Conservation (phyloP, 2,113 vertebrate genomes). For the Poecilia latipinna region DNA sequence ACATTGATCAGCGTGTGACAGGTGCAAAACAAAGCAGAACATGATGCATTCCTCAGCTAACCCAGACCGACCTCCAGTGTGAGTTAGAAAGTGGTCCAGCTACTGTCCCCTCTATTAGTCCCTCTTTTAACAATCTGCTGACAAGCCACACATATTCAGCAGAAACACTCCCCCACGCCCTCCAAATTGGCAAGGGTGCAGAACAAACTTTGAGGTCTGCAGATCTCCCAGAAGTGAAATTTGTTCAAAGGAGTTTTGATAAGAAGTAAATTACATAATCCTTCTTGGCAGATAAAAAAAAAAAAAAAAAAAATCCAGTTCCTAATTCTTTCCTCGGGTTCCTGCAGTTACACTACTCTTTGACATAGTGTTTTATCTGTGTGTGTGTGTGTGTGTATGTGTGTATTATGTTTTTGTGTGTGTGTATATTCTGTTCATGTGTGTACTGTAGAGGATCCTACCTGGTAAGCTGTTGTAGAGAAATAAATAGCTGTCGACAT, state of each 20-base stretch:
- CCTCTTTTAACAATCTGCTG: slow-evolving; percentile 51
- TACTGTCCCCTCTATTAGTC: slow-evolving; percentile 34
- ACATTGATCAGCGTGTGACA: slow-evolving; percentile 15
- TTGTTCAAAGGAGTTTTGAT: slow-evolving; percentile 62
- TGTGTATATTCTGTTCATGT: slow-evolving; percentile 8
- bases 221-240: slow-evolving; percentile 53
- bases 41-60: slow-evolving; percentile 8
- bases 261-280: slow-evolving; percentile 68
- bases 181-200: slow-evolving; percentile 55
- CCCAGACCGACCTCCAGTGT: slow-evolving; percentile 30
- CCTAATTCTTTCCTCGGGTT: slow-evolving; percentile 34
- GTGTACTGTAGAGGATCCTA: slow-evolving; percentile 31
- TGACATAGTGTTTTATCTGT: not conserved
- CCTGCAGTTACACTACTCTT: slow-evolving; percentile 21
- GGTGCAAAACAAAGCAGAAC: slow-evolving; percentile 2
- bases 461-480: slow-evolving; percentile 77
- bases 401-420: slow-evolving; percentile 5
- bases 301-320: slow-evolving; percentile 34
- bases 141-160: slow-evolving; percentile 40
- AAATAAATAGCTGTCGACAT: slow-evolving; percentile 80
- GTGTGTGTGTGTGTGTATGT: not conserved
- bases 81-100: slow-evolving; percentile 3
- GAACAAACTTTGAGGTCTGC: slow-evolving; percentile 48
- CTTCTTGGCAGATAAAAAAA: slow-evolving; percentile 47
- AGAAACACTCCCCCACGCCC: slow-evolving; percentile 47